Evolutionary conservation across 2,888 invertebrate species (phyloP), one percentile per base, ranked within the genome.

Genomic region (Holacanthella duospinosa): DNA sequence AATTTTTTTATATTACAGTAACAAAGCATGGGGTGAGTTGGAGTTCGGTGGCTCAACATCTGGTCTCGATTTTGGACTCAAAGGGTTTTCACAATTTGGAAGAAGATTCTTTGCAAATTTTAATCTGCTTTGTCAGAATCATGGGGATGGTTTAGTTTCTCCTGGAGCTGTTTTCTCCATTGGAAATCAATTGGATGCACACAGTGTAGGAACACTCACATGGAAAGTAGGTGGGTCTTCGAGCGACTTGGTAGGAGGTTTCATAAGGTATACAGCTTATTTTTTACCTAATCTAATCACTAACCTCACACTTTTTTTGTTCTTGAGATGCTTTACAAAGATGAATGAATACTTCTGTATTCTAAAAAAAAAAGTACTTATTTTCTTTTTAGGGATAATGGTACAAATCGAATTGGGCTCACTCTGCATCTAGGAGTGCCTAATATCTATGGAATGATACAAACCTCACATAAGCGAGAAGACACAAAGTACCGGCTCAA

Each of bases 11-110:
- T 16, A 43, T 55, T 58, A 21, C n/a, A 68, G 68, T 16, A 86
- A 90, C 61, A 88, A 86, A 76, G 87, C 90, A 19, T 93, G 93
- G 92, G 82, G 88, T 2, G 94, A 95, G 79, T 77, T 89, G 16
- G 92, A 92, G 75, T 77, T 88, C 61, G 87, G 89, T 1, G 89
- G 71, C 21, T 70, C 88, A 60, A 93, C 93, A 1, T 89, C 87
- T 78, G 93, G 93, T 0, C 86, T 91, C 1, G 79, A 85, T 0
- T 73, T 90, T 55, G 86, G 88, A 0, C 77, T 92, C 2, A 91
- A 90, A 78, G 86, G 86, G 61, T 91, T 89, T 75, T 81, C 88
- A 63, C 86, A 86, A 16, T 75, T 92, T 55, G 85, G 86, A 0
- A 84, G 85, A 71, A 79, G 86, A 74, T 83, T 87, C 77, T 90